Evolutionary conservation across 1,140 invertebrate genomes (phyloP).

Genomic region (Mycetomoellerius zeteki): DNA sequence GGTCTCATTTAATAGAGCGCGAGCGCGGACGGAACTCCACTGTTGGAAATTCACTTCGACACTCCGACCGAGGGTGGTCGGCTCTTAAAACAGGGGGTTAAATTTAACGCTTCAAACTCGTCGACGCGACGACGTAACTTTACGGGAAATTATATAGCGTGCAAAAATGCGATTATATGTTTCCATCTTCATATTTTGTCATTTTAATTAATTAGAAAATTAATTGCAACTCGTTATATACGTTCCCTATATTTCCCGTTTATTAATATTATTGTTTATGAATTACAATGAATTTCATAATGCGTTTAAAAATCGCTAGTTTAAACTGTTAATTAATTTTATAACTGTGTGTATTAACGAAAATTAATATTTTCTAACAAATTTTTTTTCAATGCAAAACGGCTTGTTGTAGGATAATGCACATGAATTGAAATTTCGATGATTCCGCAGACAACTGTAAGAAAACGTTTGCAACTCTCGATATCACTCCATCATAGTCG

Average conservation of each 20-base stretch:
- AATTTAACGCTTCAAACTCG: neutral
- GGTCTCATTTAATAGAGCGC: slow-evolving; percentile 52
- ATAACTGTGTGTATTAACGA: neutral
- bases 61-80: neutral
- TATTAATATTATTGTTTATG: neutral
- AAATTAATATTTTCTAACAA: neutral
- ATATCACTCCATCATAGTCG: neutral
- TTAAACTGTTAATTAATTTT: neutral
- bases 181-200: neutral
- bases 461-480: slow-evolving; percentile 12
- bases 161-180: slow-evolving; percentile 9
- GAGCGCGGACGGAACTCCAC: neutral
- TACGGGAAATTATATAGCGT: neutral
- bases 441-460: neutral
- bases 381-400: neutral
- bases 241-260: neutral
- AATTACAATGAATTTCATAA: neutral
- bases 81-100: slow-evolving; percentile 17
- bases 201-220: neutral
- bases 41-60: slow-evolving; percentile 29
- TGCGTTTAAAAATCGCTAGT: neutral
- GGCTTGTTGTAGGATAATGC: neutral
- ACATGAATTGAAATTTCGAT: neutral
- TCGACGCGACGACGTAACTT: neutral
- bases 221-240: neutral